phyloP scores from a whole-genome alignment of 2,888 invertebrate species.

The Dorcus hopei region DNA sequence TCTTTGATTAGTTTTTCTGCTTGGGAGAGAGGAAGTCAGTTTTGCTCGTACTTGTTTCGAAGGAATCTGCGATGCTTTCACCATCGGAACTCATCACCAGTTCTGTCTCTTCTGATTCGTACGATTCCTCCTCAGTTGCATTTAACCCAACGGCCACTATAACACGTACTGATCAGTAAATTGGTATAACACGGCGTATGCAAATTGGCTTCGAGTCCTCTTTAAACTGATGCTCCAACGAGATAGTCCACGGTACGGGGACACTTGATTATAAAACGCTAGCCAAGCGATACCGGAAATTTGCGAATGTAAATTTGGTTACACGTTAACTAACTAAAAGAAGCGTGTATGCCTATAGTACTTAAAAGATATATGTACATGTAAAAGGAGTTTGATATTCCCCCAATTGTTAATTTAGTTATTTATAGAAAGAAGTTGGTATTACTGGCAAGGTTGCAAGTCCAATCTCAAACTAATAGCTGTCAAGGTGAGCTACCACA shows the following conservation, averaged over 20 bases:
- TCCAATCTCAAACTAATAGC: too few relatives aligned
- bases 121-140: constrained; percentile 52
- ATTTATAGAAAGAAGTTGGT: too few relatives aligned
- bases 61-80: constrained; percentile 52
- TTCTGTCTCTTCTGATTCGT: constrained; percentile 52
- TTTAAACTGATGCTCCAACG: constrained; percentile 30
- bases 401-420: too few relatives aligned
- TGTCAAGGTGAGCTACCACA: too few relatives aligned
- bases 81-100: constrained; percentile 54
- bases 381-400: too few relatives aligned
- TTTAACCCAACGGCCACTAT: constrained; percentile 49
- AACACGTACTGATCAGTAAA: constrained; percentile 30
- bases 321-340: too few relatives aligned
- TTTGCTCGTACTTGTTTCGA: constrained; percentile 53
- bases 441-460: too few relatives aligned
- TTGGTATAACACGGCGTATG: constrained; percentile 17
- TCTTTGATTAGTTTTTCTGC: not conserved
- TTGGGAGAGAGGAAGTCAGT: too few relatives aligned
- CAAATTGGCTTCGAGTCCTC: constrained; percentile 23
- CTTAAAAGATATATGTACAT: too few relatives aligned
- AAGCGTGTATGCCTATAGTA: too few relatives aligned
- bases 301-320: too few relatives aligned
- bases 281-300: not conserved
- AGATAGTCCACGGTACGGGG: constrained; percentile 33
- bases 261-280: constrained; percentile 11